Base-by-base conservation (phyloP, 2,888 invertebrate species). In the Rhodophaea formosa region DNA sequence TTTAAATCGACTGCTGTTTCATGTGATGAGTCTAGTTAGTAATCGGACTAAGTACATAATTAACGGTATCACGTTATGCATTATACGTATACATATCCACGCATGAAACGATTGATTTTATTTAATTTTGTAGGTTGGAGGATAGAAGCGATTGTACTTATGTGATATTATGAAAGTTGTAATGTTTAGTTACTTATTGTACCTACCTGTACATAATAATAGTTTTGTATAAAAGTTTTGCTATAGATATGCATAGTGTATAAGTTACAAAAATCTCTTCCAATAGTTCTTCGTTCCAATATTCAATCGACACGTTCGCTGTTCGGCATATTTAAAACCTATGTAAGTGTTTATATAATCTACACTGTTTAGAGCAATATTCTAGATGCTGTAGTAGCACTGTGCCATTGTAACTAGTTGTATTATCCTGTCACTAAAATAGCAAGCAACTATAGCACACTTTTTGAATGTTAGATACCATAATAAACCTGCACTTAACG, bases 1-100 rank as follows among this genome's bases (percentile, higher is more conserved):
- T 84, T 83, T 85, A 85, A 86, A 87, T 83, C 86, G 86, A 88
- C 89, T 89, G 88, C 86, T 80, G 87, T 88, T 88, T 86, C 89
- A 82, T 88, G 86, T 85, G 82, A 84, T 81, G 84, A 84, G 81
- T 84, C 80, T 80, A 80, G 76, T 80, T 75, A 69, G 74, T 76
- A 74, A 67, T 72, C 73, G 72, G 53, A 61, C 59, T 62, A 51
- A 58, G 60, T 62, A 64, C 63, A 53, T 58, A 45, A 62, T 75
- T 72, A 70, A 76, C 72, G 70, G 62, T 61, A 61, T 65, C 65
- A 66, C 73, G 75, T 79, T 75, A 75, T 76, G 80, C 79, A 39
- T 74, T 78, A 79, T 82, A 73, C 77, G 75, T 75, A 53, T 58
- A 83, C 81, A 82, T 84, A 84, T 83, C 84, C 80, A 76, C 77